Base-by-base conservation (phyloP, 2,888 invertebrate genomes). In the Philopedon plagiatum region DNA sequence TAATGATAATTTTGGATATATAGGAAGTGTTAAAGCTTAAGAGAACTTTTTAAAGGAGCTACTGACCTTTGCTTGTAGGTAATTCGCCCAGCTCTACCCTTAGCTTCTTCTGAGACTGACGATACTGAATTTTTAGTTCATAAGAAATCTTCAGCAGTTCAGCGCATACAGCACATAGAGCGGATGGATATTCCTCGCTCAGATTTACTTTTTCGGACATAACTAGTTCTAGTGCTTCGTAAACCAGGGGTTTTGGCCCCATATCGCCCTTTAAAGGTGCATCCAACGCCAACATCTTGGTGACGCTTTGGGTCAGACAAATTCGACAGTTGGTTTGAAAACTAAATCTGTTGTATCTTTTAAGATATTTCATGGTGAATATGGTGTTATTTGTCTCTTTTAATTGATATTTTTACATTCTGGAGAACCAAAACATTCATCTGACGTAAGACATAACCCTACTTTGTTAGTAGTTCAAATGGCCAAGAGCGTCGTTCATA, bases 291-390 rank as follows among this genome's bases (percentile, higher is more conserved):
- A 39, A 23, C 34, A 51, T 58, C 7, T 39, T 60, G 3, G 46
- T 37, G 4, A 61, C 44, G 41, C 66, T 64, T 51, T 73, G 69
- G 23, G 73, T 70, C 21, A 75, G 51, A 65, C 75, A 75, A 18
- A 75, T 63, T 18, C 75, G 61, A 49, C 75, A 75, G n/a, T 70
- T 69, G 1, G 66, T 73, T 66, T 75, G 61, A 11, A 75, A 57
- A 29, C 26, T 65, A 65, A 65, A 72, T 61, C 62, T 72, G 56
- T 69, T 75, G 32, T 72, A 72, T 26, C 73, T 56, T 11, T 73
- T 69, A 15, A 29, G 18, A 26, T 69, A 69, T 11, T 63, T 69
- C 63, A 69, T 68, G 4, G 19, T 67, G 13, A n/a, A n/a, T n/a
- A n/a, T n/a, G n/a, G n/a, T n/a, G n/a, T n/a, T n/a, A n/a, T n/a